Base-by-base conservation (phyloP, 2,888 invertebrate species). In the Eupithecia subumbrata region DNA sequence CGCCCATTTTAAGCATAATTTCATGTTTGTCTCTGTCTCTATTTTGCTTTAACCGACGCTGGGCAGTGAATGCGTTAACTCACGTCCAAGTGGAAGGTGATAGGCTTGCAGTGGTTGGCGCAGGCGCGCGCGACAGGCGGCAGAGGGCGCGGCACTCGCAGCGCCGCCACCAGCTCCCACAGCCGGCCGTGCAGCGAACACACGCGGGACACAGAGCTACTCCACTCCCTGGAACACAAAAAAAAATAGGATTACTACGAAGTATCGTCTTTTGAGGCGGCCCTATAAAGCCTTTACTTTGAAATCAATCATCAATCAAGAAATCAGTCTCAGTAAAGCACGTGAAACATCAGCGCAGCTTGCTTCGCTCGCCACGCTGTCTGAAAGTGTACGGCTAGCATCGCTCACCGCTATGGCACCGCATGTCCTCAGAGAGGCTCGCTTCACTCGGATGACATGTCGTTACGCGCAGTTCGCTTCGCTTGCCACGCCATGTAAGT, bases 201-300 rank as follows among this genome's bases (percentile, higher is more conserved):
- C 37, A 89, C 81, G 0, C 86, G 85, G 0, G 71, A 43, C 73
- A 87, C 87, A 34, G 92, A 91, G 0, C 80, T 68, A 1, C 83
- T 83, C 92, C 93, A 93, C 56, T 91, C 88, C n/a, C 93, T 93
- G 80, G 5, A n/a, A 12, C 5, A 37, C 22, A 22, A 56, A 9
- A 56, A n/a, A 18, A 48, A 48, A 48, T 18, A 14, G 7, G 18
- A 30, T 1, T 30, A 30, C 3, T 30, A 2, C 30, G 30, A 30
- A 30, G 30, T 30, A 5, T 18, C 18, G 45, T 18, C 18, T 16
- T 48, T 48, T 48, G 18, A 18, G 30, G 1, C 30, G 30, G 30
- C 30, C 30, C 30, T 30, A 2, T 2, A 30, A 30, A 30, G 30
- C 30, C 30, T 30, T 2, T 30, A 30, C 30, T 2, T 30, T 30